Base-by-base conservation (phyloP, 2,888 invertebrate species). In the Apodemia hepburni region DNA sequence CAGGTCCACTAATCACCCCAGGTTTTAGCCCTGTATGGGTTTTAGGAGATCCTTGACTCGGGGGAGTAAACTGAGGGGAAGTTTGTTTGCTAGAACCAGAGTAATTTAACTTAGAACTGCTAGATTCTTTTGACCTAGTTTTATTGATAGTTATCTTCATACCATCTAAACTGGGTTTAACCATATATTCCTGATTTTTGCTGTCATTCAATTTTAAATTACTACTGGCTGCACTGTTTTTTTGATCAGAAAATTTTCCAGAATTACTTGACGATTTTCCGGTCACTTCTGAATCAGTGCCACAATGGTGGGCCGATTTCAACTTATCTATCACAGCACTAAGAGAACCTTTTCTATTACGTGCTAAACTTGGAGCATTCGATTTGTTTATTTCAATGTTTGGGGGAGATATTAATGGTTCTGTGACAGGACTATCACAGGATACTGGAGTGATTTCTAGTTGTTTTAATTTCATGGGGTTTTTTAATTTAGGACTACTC, bases 91-190 rank as follows among this genome's bases (percentile, higher is more conserved):
- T 82, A 15, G 90, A 90, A 65, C 87, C 81, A n/a, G 89, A 85
- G 61, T 91, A 92, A 68, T 84, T 88, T 58, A 87, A 72, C 72
- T 89, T 90, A 0, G 91, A 82, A 62, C 87, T 85, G 49, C 82
- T 82, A 22, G 93, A 93, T 0, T 96, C 96, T 77, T 96, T 95
- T 27, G 94, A 93, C 74, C 95, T 93, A 0, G 97, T 97, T 87
- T 98, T 98, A 76, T 97, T 98, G 33, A 98, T 97, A 3, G 97
- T 98, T 62, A 98, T 94, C 82, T 98, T 98, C 89, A 98, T 96
- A 4, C 97, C 97, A 72, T 97, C 97, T 17, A 95, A 95, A 77
- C 97, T 97, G 18, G 96, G 96, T 77, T 97, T 98, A 0, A 98
- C 96, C 95, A 97, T 97, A 75, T 97, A 97, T 75, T 97, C 97